Base-by-base conservation (phyloP, 2,888 invertebrate genomes). In the Cerceris rybyensis region DNA sequence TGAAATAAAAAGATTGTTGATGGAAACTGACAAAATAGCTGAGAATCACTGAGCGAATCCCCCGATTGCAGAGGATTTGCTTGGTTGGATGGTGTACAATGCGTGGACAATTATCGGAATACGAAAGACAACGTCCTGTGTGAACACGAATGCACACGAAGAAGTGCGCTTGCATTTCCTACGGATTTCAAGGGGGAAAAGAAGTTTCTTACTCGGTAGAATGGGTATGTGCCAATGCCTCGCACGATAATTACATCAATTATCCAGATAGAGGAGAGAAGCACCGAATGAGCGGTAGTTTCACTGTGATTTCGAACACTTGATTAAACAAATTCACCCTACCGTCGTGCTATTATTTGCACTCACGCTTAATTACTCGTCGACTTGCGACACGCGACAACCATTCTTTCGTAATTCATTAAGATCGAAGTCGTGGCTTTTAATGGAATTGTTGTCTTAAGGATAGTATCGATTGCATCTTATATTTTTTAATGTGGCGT, bases 211-310 rank as follows among this genome's bases (percentile, higher is more conserved):
- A 59, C 67, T 57, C 58, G 74, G 43, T 58, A 50, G 60, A 70
- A 70, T 67, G 70, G 63, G 73, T 82, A 82, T 86, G 85, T 86
- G 85, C 82, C 84, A 86, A 88, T 86, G 75, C 74, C 71, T 81
- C 60, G 70, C 67, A 82, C 73, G 80, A 84, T 87, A 88, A 88
- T 88, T 87, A 75, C 88, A 74, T 84, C 84, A 85, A 88, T 88
- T 88, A 88, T 81, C 76, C 60, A 43, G 42, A 65, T 66, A 59
- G 61, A 60, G 28, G 66, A 70, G 75, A 74, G 61, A 71, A 74
- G 71, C 41, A 42, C 28, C 63, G 55, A 57, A 28, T 58, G 65
- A 42, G 55, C 16, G 54, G 59, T 67, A 85, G 84, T 88, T 88
- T 86, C 87, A 86, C 84, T 84, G 86, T 57, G 73, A 73, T 85